Evolutionary conservation across 2,797 vertebrate genomes (phyloP).

Genomic region (Aphelocoma californica): DNA sequence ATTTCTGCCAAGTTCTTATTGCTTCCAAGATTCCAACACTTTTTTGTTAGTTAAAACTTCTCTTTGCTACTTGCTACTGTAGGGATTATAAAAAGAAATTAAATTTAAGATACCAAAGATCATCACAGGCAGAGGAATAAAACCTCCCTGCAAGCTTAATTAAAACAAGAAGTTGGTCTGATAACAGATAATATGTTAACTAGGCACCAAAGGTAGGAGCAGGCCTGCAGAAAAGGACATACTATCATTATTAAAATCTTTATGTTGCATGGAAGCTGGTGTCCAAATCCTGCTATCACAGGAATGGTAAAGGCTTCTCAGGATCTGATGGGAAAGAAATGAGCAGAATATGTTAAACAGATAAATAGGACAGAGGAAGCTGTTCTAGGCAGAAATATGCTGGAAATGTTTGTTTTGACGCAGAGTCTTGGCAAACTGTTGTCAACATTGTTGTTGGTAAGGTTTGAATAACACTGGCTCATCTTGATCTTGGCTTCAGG

Average conservation of each 20-base stretch:
- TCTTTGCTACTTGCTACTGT: neutral
- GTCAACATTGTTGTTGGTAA: neutral
- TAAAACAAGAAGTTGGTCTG: neutral
- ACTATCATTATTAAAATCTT: neutral
- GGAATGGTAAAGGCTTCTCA: neutral
- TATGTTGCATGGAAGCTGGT: neutral
- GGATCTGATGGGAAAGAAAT: neutral
- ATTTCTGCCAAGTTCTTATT: neutral
- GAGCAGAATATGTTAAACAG: neutral
- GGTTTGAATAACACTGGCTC: neutral
- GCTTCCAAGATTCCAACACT: neutral
- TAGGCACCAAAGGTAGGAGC: neutral
- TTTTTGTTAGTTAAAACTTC: neutral
- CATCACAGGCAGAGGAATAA: neutral
- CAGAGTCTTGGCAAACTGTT: neutral
- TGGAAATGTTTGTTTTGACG: neutral
- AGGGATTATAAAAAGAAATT: conserved; percentile 8
- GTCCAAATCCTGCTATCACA: neutral
- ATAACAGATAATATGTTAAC: neutral
- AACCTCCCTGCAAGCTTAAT: conserved; percentile 14
- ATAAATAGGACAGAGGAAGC: neutral
- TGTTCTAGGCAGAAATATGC: neutral
- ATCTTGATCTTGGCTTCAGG: neutral
- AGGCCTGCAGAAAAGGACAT: neutral
- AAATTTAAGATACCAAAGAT: neutral